Conservation (phyloP, 2,888 invertebrate species). For the Drosophila tripunctata region DNA sequence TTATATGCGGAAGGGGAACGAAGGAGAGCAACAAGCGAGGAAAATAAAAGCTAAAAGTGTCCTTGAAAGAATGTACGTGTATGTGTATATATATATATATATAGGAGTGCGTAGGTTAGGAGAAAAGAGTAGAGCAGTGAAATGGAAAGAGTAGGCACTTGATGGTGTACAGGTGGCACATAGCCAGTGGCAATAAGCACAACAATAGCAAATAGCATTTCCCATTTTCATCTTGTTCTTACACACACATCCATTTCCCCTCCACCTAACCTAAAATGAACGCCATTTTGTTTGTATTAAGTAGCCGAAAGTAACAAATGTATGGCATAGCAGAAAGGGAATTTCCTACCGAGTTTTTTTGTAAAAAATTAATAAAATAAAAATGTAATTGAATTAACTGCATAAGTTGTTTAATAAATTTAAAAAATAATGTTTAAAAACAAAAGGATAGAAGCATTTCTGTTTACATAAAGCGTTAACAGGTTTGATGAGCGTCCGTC, state of each 20-base stretch:
- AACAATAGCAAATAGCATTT: slow-evolving; percentile 21
- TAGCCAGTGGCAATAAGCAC: slow-evolving; percentile 52
- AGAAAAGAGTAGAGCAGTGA: neutral
- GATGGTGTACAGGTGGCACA: slow-evolving; percentile 70
- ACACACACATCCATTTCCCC: neutral
- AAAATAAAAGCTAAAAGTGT: slow-evolving; percentile 43
- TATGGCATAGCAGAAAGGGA: no score
- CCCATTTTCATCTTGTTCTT: neutral
- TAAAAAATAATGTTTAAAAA: no score
- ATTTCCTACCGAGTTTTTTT: no score
- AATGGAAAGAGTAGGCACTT: neutral
- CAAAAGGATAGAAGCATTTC: no score
- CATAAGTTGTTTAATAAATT: no score
- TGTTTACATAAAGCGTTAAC: no score
- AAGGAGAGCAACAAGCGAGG: neutral
- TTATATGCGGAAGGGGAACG: slow-evolving; percentile 43
- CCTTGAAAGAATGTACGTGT: slow-evolving; percentile 59
- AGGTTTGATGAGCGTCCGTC: no score
- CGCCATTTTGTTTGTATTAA: slow-evolving; percentile 46
- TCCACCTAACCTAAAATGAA: slow-evolving; percentile 3
- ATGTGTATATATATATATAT: no score
- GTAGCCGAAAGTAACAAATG: slow-evolving; percentile 26
- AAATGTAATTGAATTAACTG: no score
- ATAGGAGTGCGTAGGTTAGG: neutral
- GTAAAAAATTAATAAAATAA: no score